phyloP scores from a whole-genome alignment of 2,888 invertebrate genomes.

The Polydrusus pterygomalis region DNA sequence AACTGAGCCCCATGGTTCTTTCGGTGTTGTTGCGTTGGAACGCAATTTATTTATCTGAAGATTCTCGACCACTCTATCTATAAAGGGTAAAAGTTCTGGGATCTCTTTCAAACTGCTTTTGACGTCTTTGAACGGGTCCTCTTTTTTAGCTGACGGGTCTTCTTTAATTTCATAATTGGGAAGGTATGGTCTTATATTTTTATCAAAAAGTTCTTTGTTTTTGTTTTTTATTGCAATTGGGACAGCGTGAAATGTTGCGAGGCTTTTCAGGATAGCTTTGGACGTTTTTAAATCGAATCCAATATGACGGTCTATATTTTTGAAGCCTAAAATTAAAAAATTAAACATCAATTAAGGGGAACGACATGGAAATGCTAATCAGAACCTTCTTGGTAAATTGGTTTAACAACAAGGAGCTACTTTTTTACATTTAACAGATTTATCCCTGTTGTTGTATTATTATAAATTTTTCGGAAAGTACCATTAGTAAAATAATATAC shows the following conservation, averaged over 20 bases:
- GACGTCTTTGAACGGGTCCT: neutral
- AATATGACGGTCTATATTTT: slow-evolving; percentile 41
- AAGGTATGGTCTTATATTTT: slow-evolving; percentile 42
- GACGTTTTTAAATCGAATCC: slow-evolving; percentile 44
- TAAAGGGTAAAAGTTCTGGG: slow-evolving; percentile 23
- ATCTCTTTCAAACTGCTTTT: slow-evolving; percentile 2
- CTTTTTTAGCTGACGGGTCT: neutral
- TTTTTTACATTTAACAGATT: too few relatives aligned
- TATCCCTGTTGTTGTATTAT: too few relatives aligned
- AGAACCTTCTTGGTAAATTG: too few relatives aligned
- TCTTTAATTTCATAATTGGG: slow-evolving; percentile 25
- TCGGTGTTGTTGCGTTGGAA: neutral
- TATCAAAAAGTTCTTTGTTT: slow-evolving; percentile 43
- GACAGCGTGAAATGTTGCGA: slow-evolving; percentile 52
- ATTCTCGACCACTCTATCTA: slow-evolving; percentile 4
- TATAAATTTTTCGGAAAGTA: too few relatives aligned
- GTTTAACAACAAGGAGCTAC: too few relatives aligned
- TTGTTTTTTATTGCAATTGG: slow-evolving; percentile 46
- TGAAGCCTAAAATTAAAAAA: slow-evolving; percentile 44
- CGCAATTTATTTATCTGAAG: neutral
- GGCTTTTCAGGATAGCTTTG: slow-evolving; percentile 32
- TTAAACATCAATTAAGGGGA: too few relatives aligned
- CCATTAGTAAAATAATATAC: too few relatives aligned
- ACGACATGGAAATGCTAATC: too few relatives aligned
- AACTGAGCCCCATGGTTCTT: slow-evolving; percentile 51